phyloP scores from a whole-genome alignment of 2,888 invertebrate genomes.

The Poecilobothrus nobilitatus region DNA sequence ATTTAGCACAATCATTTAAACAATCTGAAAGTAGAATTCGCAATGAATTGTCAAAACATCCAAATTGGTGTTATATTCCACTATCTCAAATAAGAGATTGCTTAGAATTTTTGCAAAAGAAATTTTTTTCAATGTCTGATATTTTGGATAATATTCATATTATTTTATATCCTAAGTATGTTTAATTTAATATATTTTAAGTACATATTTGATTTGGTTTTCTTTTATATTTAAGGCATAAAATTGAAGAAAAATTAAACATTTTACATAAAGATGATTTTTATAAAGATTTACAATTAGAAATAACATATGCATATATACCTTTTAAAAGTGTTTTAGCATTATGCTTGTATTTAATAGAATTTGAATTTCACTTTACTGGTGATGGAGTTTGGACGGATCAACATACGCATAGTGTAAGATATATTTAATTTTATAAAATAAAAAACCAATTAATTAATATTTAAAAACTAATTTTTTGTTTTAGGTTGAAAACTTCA shows the following conservation, averaged over 20 bases:
- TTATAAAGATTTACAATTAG: constrained; percentile 31
- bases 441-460: not conserved
- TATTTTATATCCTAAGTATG: constrained; percentile 61
- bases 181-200: constrained; percentile 11
- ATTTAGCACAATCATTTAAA: constrained; percentile 40
- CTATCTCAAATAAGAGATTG: constrained; percentile 52
- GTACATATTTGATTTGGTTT: not conserved
- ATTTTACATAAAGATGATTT: constrained; percentile 29
- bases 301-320: constrained; percentile 33
- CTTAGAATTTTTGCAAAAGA: constrained; percentile 47
- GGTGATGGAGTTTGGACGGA: constrained; percentile 65
- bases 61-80: constrained; percentile 56
- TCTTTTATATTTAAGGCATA: constrained; percentile 29
- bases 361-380: constrained; percentile 62
- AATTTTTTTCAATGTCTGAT: constrained; percentile 47
- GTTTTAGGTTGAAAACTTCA: constrained; percentile 32
- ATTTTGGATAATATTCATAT: constrained; percentile 56
- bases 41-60: constrained; percentile 49
- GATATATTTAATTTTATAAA: constrained; percentile 19
- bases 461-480: constrained; percentile 3
- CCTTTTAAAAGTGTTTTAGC: constrained; percentile 52
- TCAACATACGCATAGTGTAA: constrained; percentile 37
- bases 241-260: constrained; percentile 36
- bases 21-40: constrained; percentile 33
- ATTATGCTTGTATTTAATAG: constrained; percentile 61